Conservation (phyloP, 2,888 invertebrate genomes). For the Arrhopalites spinosus region DNA sequence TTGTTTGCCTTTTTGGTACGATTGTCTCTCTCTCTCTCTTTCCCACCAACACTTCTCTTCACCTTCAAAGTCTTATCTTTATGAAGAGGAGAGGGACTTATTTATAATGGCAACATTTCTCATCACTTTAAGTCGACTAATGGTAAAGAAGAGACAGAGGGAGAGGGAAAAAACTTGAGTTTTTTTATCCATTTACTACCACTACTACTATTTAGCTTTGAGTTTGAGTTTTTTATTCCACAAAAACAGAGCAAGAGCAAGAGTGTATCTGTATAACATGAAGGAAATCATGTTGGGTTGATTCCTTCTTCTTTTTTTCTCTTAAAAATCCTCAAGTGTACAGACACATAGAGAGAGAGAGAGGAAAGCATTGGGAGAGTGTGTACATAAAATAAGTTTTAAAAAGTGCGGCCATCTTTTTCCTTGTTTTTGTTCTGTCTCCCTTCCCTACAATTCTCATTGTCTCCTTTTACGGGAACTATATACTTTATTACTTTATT, state of each 20-base stretch:
- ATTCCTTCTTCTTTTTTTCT: no score
- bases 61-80: conserved; percentile 19
- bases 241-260: background rate
- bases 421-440: no score
- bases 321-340: no score
- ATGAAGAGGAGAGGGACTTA: conserved; percentile 18
- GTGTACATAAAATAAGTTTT: no score
- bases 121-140: conserved; percentile 7
- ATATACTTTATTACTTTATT: background rate
- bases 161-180: background rate
- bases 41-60: conserved; percentile 3
- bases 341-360: no score
- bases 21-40: background rate
- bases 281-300: no score
- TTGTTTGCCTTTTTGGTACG: conserved; percentile 23
- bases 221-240: background rate
- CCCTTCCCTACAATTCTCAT: no score
- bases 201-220: no score
- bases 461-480: no score
- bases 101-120: conserved; percentile 16
- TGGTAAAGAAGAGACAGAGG: background rate
- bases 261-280: no score
- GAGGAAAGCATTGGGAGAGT: no score
- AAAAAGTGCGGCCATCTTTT: no score
- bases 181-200: background rate